These are phyloP conservation scores for Anoura caudifer DNA, from an alignment of 2,113 vertebrate species.

Conservation along the genomic window DNA sequence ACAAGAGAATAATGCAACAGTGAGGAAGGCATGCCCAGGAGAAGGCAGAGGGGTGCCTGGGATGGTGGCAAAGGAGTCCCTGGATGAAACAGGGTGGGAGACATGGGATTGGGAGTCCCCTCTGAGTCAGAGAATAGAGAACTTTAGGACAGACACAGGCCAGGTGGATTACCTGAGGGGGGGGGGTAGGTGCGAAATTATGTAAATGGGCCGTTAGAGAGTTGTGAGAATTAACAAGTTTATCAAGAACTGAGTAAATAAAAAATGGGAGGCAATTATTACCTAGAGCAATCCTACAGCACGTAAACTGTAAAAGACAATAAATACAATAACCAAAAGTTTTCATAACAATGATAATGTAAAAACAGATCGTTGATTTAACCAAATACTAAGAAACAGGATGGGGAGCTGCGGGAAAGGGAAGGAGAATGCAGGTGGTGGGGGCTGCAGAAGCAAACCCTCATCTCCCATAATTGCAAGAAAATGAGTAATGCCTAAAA, in stretches of 20 bases:
- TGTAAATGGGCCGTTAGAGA: background rate
- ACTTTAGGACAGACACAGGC: background rate
- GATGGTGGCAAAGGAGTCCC: background rate
- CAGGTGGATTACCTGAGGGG: background rate
- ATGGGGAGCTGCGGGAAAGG: background rate
- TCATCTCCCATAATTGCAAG: background rate
- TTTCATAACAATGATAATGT: background rate
- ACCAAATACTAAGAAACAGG: background rate
- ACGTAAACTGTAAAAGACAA: background rate
- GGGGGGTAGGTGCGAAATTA: background rate
- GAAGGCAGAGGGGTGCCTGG: background rate
- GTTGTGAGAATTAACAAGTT: background rate
- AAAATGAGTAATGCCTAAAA: background rate
- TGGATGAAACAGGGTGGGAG: background rate
- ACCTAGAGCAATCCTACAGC: background rate
- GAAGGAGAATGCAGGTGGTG: background rate
- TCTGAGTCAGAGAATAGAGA: background rate
- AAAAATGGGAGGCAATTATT: background rate
- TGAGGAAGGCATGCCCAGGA: background rate
- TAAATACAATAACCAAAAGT: background rate
- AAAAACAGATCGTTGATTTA: background rate
- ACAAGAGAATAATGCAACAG: background rate
- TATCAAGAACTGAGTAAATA: background rate
- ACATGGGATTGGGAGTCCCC: background rate
- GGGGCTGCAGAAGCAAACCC: background rate